phyloP scores from a whole-genome alignment of 2,888 invertebrate genomes.

The Geophilus truncorum region DNA sequence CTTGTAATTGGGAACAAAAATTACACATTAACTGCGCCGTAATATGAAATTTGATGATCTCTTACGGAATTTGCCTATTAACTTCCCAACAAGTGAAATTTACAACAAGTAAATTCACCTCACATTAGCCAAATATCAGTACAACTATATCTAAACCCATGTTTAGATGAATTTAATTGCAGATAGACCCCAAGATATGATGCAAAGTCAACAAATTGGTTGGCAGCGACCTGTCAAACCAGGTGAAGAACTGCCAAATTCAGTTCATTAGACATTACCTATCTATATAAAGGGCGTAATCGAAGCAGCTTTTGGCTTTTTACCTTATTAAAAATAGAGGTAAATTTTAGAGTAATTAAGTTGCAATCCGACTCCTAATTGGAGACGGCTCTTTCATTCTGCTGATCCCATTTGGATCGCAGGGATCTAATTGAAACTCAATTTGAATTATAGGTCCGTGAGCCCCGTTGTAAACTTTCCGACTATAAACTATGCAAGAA shows the following conservation, averaged over 20 bases:
- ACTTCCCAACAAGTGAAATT: no score
- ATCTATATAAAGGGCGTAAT: no score
- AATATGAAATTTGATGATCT: no score
- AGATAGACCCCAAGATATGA: neutral
- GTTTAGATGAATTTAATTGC: neutral
- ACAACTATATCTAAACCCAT: neutral
- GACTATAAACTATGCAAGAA: neutral
- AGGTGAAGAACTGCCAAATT: no score
- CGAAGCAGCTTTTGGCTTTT: no score
- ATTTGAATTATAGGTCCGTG: constrained; percentile 5
- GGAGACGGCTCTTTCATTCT: neutral
- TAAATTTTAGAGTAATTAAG: neutral
- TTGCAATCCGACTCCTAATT: neutral
- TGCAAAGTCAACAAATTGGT: neutral
- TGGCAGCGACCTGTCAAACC: no score
- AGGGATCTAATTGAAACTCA: neutral
- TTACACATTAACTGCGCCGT: no score
- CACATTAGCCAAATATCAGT: no score
- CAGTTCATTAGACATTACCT: no score
- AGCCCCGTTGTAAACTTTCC: neutral
- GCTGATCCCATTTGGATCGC: neutral
- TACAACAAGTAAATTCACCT: no score
- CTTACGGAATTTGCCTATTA: no score
- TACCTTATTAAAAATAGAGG: neutral
- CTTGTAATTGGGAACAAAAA: no score